Conservation (phyloP, 2,888 invertebrate species). For the Tupiocoris notatus region DNA sequence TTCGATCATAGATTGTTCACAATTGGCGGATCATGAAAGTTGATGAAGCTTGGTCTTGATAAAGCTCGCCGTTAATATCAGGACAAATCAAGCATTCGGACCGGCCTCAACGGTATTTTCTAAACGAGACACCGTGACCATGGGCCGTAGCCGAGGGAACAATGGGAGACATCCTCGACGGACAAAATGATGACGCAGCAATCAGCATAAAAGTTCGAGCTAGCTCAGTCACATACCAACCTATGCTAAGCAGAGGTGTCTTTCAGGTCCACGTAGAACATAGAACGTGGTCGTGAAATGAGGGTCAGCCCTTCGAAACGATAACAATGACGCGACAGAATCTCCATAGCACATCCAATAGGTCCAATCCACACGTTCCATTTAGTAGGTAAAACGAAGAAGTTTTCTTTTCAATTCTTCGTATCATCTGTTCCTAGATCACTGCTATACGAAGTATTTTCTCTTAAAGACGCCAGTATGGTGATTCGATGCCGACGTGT, state of each 20-base stretch:
- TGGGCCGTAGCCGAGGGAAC: slow-evolving; percentile 21
- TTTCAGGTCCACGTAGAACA: slow-evolving; percentile 7
- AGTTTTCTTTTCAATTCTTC: background rate
- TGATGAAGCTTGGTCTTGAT: background rate
- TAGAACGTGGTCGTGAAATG: background rate
- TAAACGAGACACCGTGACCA: slow-evolving; percentile 7
- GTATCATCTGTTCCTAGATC: background rate
- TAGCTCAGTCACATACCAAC: slow-evolving; percentile 18
- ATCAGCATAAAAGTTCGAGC: slow-evolving; percentile 11
- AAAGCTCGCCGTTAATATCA: background rate
- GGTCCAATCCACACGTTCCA: too few species aligned
- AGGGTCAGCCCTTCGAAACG: slow-evolving; percentile 1
- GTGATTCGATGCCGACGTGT: slow-evolving; percentile 2
- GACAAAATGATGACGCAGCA: slow-evolving; percentile 22
- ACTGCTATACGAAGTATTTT: too few species aligned
- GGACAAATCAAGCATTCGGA: background rate
- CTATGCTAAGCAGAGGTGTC: slow-evolving; percentile 13
- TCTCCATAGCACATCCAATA: background rate
- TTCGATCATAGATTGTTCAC: background rate
- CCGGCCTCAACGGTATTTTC: background rate
- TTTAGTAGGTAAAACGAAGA: background rate
- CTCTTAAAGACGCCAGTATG: slow-evolving; percentile 2
- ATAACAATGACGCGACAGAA: background rate
- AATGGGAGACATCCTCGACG: background rate
- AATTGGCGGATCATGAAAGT: background rate